Evolutionary conservation across 2,797 vertebrate species (phyloP).

Genomic region (Ptychobarbus kaznakovi): DNA sequence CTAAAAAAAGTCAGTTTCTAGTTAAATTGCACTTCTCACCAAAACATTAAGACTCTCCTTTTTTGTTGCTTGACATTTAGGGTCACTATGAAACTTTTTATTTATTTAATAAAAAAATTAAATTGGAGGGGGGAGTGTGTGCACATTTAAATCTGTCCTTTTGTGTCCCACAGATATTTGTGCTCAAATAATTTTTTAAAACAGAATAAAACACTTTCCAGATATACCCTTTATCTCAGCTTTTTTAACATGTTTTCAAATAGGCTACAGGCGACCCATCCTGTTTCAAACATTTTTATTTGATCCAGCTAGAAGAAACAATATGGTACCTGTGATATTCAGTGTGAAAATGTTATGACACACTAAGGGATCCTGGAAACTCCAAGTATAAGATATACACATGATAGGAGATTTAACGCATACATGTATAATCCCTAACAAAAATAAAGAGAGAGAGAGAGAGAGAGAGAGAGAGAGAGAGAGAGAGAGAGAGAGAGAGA

Average conservation of each 20-base stretch:
- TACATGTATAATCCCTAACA: conserved; percentile 2
- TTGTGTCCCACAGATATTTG: not conserved
- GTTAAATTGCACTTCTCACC: not conserved
- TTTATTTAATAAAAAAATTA: no score
- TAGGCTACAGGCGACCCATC: not conserved
- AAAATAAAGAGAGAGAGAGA: not conserved
- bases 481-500: no score
- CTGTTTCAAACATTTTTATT: not conserved
- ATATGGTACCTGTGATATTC: not conserved
- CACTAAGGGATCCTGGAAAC: not conserved
- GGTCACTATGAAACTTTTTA: not conserved
- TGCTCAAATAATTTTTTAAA: not conserved
- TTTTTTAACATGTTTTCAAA: not conserved
- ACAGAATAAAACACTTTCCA: not conserved
- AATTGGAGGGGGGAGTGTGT: not conserved
- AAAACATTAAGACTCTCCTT: not conserved
- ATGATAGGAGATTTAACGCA: not conserved
- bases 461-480: no score
- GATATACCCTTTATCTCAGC: not conserved
- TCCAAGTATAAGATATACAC: not conserved
- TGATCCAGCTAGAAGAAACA: not conserved
- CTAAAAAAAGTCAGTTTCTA: not conserved
- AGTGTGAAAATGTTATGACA: not conserved
- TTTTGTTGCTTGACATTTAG: not conserved
- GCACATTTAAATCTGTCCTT: not conserved